Evolutionary conservation across 2,113 vertebrate genomes (phyloP).

Genomic region (Lophura nycthemera): DNA sequence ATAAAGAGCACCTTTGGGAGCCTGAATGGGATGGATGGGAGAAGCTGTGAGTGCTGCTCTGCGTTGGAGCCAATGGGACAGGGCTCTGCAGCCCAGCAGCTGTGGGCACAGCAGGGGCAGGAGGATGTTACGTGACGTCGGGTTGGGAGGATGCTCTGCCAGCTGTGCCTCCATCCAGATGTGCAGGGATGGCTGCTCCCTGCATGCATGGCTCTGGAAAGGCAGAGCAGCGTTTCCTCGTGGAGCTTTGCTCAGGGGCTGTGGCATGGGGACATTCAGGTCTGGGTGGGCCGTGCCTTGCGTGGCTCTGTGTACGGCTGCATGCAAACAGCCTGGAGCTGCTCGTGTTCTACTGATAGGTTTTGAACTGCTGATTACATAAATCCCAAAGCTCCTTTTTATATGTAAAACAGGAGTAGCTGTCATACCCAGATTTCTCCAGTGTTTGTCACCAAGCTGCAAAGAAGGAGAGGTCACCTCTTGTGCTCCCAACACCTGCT

Average conservation of each 20-base stretch:
- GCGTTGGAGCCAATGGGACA: background rate
- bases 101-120: background rate
- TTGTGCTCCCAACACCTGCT: background rate
- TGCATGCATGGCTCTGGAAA: background rate
- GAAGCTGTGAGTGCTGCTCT: background rate
- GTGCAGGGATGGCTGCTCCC: background rate
- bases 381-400: background rate
- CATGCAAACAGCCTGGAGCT: background rate
- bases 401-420: background rate
- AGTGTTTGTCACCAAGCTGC: background rate
- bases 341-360: background rate
- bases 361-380: background rate
- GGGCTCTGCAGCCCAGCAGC: background rate
- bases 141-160: background rate
- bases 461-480: background rate
- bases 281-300: background rate
- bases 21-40: background rate
- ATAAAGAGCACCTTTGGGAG: conserved; percentile 45
- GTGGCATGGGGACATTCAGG: rapidly evolving
- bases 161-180: background rate
- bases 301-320: background rate
- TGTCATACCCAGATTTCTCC: background rate
- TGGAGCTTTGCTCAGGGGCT: background rate
- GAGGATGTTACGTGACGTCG: background rate
- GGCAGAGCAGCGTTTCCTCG: background rate